Conservation (phyloP, 2,113 vertebrate genomes). For the Caranx melampygus region DNA sequence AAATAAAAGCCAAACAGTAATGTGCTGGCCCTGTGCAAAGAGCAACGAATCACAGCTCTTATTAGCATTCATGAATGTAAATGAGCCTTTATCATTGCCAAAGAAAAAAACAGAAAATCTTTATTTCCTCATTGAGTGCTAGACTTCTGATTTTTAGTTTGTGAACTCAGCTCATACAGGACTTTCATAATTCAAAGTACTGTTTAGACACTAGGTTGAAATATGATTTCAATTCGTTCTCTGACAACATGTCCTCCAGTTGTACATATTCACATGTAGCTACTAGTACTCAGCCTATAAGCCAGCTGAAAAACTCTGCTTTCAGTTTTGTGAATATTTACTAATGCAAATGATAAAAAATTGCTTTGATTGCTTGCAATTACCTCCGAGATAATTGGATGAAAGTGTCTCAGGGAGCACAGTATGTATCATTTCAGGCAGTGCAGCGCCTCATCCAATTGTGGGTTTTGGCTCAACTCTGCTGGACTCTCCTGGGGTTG, state of each 20-base stretch:
- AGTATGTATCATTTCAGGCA: slow-evolving; percentile 29
- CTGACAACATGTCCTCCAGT: slow-evolving; percentile 16
- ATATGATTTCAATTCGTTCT: slow-evolving; percentile 27
- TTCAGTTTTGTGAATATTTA: slow-evolving; percentile 40
- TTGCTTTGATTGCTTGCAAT: slow-evolving; percentile 59
- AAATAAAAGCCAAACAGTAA: slow-evolving; percentile 44
- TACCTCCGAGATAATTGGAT: slow-evolving; percentile 57
- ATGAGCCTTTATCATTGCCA: slow-evolving; percentile 47
- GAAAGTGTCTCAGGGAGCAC: slow-evolving; percentile 38
- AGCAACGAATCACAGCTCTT: slow-evolving; percentile 31
- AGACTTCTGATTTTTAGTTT: slow-evolving; percentile 31
- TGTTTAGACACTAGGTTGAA: slow-evolving; percentile 21
- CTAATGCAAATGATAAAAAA: slow-evolving; percentile 46
- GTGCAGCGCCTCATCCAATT: slow-evolving; percentile 4
- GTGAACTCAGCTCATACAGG: background rate
- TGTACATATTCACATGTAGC: slow-evolving; percentile 34
- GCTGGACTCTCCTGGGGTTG: background rate
- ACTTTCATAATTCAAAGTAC: background rate
- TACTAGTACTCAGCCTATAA: slow-evolving; percentile 9
- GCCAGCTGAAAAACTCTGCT: slow-evolving; percentile 38
- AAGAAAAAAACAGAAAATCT: slow-evolving; percentile 29
- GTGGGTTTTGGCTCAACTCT: slow-evolving; percentile 4
- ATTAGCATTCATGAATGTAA: slow-evolving; percentile 62
- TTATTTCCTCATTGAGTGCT: slow-evolving; percentile 21
- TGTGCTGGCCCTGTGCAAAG: slow-evolving; percentile 25